Base-by-base conservation (phyloP, 2,797 vertebrate genomes). In the Echiichthys vipera region DNA sequence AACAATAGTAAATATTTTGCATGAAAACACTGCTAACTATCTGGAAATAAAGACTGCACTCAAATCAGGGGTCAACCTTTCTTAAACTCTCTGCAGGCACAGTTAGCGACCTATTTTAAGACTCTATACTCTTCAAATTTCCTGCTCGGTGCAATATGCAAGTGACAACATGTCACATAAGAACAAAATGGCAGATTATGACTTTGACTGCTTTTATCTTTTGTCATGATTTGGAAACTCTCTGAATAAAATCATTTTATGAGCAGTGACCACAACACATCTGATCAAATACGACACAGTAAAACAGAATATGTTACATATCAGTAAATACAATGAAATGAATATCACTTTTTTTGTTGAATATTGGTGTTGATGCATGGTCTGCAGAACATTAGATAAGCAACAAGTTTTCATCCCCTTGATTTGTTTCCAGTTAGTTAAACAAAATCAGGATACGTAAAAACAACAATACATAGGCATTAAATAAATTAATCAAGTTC, bases 401-500 rank as follows among this genome's bases (percentile, higher is more conserved):
- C 73, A 62, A 83, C 61, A 75, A 5, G n/a, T 85, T 84, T 81
- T 74, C 64, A 78, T 72, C 74, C 78, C 74, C 69, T 75, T 70
- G 39, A 81, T 83, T 84, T 84, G 77, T 76, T 84, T 92, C 85
- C 85, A 85, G 90, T 94, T 93, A 93, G 86, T 93, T 83, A 84
- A 91, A 91, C 87, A 83, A 74, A 83, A 83, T 68, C 81, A 78
- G 84, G 87, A 85, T 78, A 88, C 70, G 65, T 81, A 81, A 86
- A 88, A 92, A 85, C 81, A 90, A 91, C 84, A 89, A 90, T 86
- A 91, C 90, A 93, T 88, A 90, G 78, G 91, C 92, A 93, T 93
- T 90, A 92, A 94, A 95, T 94, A 95, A 95, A 95, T 95, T 94
- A 95, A 92, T 91, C 81, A 81, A 87, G 89, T 86, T 86, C 84